Evolutionary conservation across 2,797 vertebrate species (phyloP).

Genomic region (Myoxocephalus aenaeus): DNA sequence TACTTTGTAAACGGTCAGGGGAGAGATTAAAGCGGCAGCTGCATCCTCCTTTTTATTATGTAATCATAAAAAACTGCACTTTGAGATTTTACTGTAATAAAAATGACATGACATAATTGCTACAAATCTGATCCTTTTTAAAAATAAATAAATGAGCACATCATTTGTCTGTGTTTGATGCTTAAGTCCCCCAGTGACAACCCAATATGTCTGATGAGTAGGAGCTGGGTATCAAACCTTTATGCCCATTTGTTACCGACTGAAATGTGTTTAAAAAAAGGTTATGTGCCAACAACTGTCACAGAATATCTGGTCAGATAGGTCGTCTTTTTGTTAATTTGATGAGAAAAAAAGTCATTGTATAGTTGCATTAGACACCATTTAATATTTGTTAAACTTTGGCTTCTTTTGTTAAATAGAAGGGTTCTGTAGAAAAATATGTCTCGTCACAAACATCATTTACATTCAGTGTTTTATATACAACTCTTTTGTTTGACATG

Average conservation of each 20-base stretch:
- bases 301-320: neutral
- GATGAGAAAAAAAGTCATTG: no score
- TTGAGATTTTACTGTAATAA: neutral
- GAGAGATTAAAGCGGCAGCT: neutral
- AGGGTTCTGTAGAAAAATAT: no score
- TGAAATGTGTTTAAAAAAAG: neutral
- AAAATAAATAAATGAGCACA: neutral
- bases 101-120: neutral
- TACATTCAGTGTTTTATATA: slow-evolving; percentile 36
- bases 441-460: slow-evolving; percentile 18
- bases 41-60: neutral
- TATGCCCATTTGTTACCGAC: neutral
- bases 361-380: no score
- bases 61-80: neutral
- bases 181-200: neutral
- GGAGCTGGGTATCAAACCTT: neutral
- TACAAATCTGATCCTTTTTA: neutral
- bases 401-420: no score
- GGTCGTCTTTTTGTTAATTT: neutral
- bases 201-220: neutral
- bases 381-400: neutral
- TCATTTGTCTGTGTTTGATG: neutral
- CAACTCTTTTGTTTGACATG: slow-evolving; percentile 3
- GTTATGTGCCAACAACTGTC: neutral
- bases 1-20: neutral